Evolutionary conservation across 1,140 invertebrate species (phyloP).

Genomic region (Bombus ignitus): DNA sequence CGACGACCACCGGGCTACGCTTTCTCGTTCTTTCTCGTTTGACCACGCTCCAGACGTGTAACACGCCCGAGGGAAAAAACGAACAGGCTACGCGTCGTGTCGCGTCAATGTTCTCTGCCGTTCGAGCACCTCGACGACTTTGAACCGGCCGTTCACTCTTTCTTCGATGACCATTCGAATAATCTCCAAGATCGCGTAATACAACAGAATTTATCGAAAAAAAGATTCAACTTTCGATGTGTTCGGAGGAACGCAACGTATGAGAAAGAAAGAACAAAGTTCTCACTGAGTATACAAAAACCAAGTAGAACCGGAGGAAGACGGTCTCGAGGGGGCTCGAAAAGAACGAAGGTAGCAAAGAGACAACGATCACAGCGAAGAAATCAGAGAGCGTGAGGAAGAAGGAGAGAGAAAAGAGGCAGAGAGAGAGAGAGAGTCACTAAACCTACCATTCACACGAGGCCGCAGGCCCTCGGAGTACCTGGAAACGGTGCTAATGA

Average conservation of each 20-base stretch:
- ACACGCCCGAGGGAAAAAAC: conserved; percentile 26
- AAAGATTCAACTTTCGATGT: not conserved
- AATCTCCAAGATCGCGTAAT: not conserved
- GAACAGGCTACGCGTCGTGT: conserved; percentile 23
- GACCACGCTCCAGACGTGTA: conserved; percentile 38
- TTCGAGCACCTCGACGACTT: not conserved
- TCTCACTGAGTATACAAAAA: not conserved
- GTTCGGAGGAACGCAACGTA: not conserved
- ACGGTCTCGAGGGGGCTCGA: not conserved
- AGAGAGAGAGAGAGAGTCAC: conserved; percentile 41
- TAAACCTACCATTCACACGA: conserved; percentile 76
- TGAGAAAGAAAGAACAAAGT: not conserved
- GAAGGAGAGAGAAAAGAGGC: not conserved
- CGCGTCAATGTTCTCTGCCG: conserved; percentile 2
- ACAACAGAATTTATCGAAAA: not conserved
- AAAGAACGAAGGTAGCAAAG: not conserved
- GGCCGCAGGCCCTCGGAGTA: conserved; percentile 67
- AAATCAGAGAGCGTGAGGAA: conserved; percentile 19
- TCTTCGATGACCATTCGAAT: not conserved
- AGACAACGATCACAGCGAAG: not conserved
- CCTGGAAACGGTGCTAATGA: conserved; percentile 82
- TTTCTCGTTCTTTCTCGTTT: conserved; percentile 33
- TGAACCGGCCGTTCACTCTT: not conserved
- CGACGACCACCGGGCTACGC: conserved; percentile 59
- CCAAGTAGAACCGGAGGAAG: not conserved